Evolutionary conservation across 2,113 vertebrate genomes (phyloP), one percentile per base, ranked within the genome.

Genomic region (Clarias macrocephalus): DNA sequence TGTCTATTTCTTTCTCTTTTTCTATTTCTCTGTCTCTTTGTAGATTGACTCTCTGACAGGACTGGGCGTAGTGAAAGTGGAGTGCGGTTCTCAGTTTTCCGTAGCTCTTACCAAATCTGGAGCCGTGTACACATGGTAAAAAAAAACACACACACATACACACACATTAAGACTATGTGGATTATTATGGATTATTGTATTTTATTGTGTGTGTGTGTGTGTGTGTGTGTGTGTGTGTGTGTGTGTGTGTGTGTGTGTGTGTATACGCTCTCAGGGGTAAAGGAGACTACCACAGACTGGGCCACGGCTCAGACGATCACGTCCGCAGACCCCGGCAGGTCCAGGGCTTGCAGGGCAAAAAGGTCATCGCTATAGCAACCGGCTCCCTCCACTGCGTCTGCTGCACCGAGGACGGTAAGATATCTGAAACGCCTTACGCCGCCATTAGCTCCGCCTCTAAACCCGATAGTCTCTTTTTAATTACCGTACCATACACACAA

Each of bases 381-480:
- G 98, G 98, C 7, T 99, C 98, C 57, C 94, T 99, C 90, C 98
- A 99, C 92, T 99, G 98, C 37, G 98, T 99, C n/a, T 99, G 98
- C 93, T 99, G 98, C 95, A 98, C 98, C 1, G 98, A 99, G 89
- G 98, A 99, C 10, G 98, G 98, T 99, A 96, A 18, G 94, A 72
- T 7, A 3, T 60, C 57, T 11, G 2, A 21, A 42, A 21, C 2
- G 11, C 23, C 12, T 65, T n/a, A 3, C 23, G 21, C 21, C 19
- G 28, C 25, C 54, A 10, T 18, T 80, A 80, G 76, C 76, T 9
- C 76, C 52, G 52, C 76, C 76, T 52, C 25, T n/a, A 57, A 77
- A 11, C 33, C 33, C 25, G 4, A 75, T 5, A 15, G 16, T 5
- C 15, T n/a, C 1, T 21, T 8, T 37, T 18, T 13, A 16, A 70